Base-by-base conservation (phyloP, 2,113 vertebrate genomes). In the Protobothrops flavoviridis region DNA sequence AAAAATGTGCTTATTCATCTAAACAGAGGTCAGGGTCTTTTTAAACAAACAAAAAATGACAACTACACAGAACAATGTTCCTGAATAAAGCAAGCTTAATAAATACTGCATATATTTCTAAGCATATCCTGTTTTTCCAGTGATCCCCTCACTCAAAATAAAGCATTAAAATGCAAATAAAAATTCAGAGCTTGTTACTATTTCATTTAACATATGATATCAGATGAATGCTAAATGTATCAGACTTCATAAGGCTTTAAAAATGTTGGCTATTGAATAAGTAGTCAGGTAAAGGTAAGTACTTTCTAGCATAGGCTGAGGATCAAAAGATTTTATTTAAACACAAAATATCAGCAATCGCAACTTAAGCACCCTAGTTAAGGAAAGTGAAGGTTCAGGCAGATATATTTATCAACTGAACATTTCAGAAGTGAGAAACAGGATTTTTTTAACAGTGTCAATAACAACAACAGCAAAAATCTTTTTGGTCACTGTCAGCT, bases 151-250 rank as follows among this genome's bases (percentile, higher is more conserved):
- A 33, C 57, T 50, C 88, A 53, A 26, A 57, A 85, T 95, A 15
- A 29, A 43, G 50, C 12, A 88, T 29, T 59, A 88, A 91, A 91
- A 89, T 89, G 45, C 29, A 89, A 91, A 86, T 95, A 90, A 96
- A 94, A 95, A 61, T 93, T 87, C 45, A 86, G 43, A 10, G 17
- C 21, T 81, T 61, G 92, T 48, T 57, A 64, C 33, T 91, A 53
- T 69, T 90, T 85, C 91, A 45, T 94, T 94, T 0, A 0, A 53
- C 91, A 59, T 90, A 92, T 11, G 13, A 39, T 74, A 93, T n/a
- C 69, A 33, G 50, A 56, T n/a, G 39, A 92, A 90, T 94, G 85
- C 48, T 94, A 92, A 96, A 96, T 5, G 21, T 48, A 59, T 94
- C 61, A 94, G 93, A 90, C 55, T 91, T 85, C 93, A 93, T 91